A percentile compares a stretch with the other conserved stretches of the same genome.
Conservation (phyloP, 2,797 vertebrate genomes). For the Crax fasciolata region DNA sequence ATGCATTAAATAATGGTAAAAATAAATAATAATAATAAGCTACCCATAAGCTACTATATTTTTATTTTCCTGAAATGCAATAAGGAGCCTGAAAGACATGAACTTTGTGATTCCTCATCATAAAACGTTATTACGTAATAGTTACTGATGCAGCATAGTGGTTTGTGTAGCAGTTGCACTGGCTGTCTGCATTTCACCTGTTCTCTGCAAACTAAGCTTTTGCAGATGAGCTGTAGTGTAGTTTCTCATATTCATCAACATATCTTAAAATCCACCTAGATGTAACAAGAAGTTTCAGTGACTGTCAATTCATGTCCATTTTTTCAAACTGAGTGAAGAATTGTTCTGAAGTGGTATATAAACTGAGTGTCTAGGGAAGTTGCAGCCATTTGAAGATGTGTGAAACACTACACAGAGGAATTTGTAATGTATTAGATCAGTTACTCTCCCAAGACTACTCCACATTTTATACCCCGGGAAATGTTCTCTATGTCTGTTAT, state of each 20-base stretch:
- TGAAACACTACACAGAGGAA: not conserved
- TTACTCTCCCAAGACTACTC: not conserved
- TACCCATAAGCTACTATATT: not conserved
- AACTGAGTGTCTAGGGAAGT: not conserved
- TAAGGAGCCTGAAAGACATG: not conserved
- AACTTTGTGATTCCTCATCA: not conserved
- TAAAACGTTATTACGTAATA: not conserved
- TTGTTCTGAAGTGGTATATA: not conserved
- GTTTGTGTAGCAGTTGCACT: not conserved
- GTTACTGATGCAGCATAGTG: not conserved
- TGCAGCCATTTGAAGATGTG: not conserved
- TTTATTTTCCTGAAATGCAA: not conserved
- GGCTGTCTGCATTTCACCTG: not conserved
- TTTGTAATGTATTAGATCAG: not conserved
- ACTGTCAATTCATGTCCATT: not conserved
- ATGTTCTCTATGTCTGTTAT: not conserved
- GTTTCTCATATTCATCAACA: not conserved
- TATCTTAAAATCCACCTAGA: not conserved
- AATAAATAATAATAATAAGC: not conserved
- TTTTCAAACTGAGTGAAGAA: not conserved
- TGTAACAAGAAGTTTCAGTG: not conserved
- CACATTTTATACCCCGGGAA: not conserved
- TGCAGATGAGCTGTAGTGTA: not conserved
- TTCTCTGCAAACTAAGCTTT: not conserved
- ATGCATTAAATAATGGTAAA: not conserved